Evolutionary conservation across 2,888 invertebrate species (phyloP).

Genomic region (Sipha maydis): DNA sequence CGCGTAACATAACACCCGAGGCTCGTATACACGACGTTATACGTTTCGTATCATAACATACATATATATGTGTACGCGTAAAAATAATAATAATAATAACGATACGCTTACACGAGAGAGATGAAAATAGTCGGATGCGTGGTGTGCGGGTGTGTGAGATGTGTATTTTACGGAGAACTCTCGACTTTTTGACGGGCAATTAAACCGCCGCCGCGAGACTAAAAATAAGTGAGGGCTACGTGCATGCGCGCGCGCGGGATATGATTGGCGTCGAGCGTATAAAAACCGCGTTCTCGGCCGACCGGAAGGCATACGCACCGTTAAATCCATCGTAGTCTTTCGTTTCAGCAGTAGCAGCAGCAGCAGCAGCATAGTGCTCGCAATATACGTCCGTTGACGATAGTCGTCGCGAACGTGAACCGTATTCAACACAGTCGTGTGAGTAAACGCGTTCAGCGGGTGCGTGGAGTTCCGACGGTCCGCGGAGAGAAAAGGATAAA

Average conservation of each 20-base stretch:
- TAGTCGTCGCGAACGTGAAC: not conserved
- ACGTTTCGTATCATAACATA: not conserved
- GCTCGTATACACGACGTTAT: not conserved
- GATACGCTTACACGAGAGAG: no score
- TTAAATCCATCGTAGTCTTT: not conserved
- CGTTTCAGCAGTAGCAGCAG: not conserved
- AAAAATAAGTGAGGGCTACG: slow-evolving; percentile 19
- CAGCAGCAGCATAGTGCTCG: no score
- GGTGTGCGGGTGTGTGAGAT: not conserved
- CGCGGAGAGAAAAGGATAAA: not conserved
- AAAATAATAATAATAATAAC: not conserved
- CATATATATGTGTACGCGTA: not conserved
- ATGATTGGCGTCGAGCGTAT: not conserved
- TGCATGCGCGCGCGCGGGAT: not conserved
- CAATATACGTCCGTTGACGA: no score
- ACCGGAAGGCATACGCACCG: not conserved
- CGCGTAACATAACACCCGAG: no score
- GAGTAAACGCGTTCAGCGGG: not conserved
- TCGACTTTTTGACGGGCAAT: slow-evolving; percentile 1
- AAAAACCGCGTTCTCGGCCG: not conserved
- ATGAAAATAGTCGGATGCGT: not conserved
- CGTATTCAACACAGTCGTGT: not conserved
- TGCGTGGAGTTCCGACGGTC: no score
- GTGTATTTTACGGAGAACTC: not conserved
- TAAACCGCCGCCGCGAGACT: slow-evolving; percentile 11